These are phyloP conservation scores for Vultur gryphus DNA, from an alignment of 2,797 vertebrate species.

Conservation along the genomic window DNA sequence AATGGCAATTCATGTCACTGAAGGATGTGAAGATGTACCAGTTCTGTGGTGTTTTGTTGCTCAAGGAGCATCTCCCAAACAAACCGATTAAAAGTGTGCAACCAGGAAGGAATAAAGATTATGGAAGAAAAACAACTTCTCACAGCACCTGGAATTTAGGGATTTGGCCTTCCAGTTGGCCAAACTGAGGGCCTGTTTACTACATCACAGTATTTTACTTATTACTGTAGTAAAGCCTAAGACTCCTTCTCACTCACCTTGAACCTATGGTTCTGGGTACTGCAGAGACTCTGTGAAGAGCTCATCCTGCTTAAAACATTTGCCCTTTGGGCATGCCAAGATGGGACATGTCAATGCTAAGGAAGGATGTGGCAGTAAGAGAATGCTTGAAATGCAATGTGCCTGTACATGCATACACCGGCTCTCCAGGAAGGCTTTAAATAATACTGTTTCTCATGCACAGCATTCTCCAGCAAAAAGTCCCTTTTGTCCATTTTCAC, in stretches of 20 bases:
- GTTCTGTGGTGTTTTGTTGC: not conserved
- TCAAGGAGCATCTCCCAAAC: not conserved
- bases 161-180: not conserved
- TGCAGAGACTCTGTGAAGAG: not conserved
- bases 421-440: not conserved
- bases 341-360: not conserved
- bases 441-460: not conserved
- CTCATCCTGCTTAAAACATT: not conserved
- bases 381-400: not conserved
- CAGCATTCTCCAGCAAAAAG: not conserved
- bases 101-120: not conserved
- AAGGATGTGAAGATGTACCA: not conserved
- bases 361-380: not conserved
- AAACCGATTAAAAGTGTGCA: not conserved
- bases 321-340: not conserved
- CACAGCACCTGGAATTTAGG: not conserved
- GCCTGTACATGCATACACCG: accelerated
- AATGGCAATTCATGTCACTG: not conserved
- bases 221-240: not conserved
- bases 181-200: not conserved
- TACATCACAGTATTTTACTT: not conserved
- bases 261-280: not conserved
- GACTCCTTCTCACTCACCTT: not conserved
- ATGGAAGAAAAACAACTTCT: not conserved
- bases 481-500: not conserved